Evolutionary conservation across 2,113 vertebrate genomes (phyloP).

Genomic region (human (Homo sapiens)): DNA sequence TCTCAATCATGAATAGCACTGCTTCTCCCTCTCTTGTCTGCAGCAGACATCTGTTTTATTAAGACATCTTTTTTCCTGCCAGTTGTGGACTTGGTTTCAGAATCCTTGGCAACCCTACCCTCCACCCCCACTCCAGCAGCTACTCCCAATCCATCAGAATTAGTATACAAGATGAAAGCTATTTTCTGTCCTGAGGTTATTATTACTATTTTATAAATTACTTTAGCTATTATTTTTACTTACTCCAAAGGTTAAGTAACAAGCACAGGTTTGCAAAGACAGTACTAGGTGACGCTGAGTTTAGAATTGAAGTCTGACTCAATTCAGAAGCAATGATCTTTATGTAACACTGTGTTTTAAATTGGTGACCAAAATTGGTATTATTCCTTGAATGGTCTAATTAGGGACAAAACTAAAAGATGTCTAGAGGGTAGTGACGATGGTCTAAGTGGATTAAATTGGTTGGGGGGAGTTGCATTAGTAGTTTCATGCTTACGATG

Average conservation of each 20-base stretch:
- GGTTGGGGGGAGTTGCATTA: background rate
- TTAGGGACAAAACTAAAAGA: constrained; percentile 13
- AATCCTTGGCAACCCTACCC: background rate
- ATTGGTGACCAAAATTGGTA: background rate
- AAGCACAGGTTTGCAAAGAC: background rate
- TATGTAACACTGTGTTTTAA: background rate
- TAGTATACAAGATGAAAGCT: background rate
- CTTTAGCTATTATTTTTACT: constrained; percentile 11
- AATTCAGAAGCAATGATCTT: background rate
- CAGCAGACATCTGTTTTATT: background rate
- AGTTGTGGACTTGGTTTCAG: constrained; percentile 5
- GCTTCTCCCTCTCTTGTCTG: background rate
- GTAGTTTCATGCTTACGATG: background rate
- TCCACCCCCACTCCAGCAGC: background rate
- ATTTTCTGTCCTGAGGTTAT: background rate
- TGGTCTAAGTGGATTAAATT: constrained; percentile 7
- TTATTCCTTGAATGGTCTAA: constrained; percentile 10
- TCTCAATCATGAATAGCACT: background rate
- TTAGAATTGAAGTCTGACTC: background rate
- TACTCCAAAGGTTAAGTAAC: background rate
- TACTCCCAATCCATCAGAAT: background rate
- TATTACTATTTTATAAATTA: background rate
- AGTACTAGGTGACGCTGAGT: background rate
- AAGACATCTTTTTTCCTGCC: background rate
- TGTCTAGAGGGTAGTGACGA: background rate